Evolutionary conservation across 1,140 invertebrate genomes (phyloP), one percentile per base, ranked within the genome.

Genomic region (Stegodyphus dumicola): DNA sequence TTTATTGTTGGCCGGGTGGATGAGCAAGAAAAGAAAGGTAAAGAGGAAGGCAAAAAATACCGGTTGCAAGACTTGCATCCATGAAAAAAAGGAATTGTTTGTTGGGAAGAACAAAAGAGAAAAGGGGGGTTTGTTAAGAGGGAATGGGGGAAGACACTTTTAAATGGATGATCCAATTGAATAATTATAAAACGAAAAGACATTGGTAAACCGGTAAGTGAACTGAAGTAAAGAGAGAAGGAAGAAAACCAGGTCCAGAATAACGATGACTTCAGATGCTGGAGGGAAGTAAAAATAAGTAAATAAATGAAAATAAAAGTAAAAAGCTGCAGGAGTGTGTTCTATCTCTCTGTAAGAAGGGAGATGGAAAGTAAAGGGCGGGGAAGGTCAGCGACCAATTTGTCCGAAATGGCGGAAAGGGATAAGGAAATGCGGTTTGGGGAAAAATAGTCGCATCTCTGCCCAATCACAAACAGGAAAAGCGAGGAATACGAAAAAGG

Each of bases 131-230:
- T 33, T 33, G 33, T 1, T 33, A 33, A 33, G 33, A 33, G 33
- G 33, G 33, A 33, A 33, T 33, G 33, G 33, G 33, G 33, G 33
- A 3, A 33, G 33, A 33, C 33, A 33, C 1, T 33, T 33, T 66
- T 77, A 77, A 77, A 56, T 77, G 75, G 75, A 77, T 77, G 75
- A 77, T 77, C 75, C 75, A 77, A 77, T 77, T 77, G 75, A 77
- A 77, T 77, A 77, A 77, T 77, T 77, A 77, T 77, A 77, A 77
- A 77, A 77, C 60, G 60, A 60, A 60, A 60, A 60, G 48, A 60
- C 64, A 77, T 65, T 11, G 56, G 49, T 49, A 51, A 9, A 5
- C 51, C 49, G 66, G 17, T 1, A 69, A 9, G 3, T 10, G 17
- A 69, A 13, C 66, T 9, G 18, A 65, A 77, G 33, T 6, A 60